Evolutionary conservation across 37 sponge, comb jelly and placozoan species (phyloP).

Genomic region (Eunapius fragilis): DNA sequence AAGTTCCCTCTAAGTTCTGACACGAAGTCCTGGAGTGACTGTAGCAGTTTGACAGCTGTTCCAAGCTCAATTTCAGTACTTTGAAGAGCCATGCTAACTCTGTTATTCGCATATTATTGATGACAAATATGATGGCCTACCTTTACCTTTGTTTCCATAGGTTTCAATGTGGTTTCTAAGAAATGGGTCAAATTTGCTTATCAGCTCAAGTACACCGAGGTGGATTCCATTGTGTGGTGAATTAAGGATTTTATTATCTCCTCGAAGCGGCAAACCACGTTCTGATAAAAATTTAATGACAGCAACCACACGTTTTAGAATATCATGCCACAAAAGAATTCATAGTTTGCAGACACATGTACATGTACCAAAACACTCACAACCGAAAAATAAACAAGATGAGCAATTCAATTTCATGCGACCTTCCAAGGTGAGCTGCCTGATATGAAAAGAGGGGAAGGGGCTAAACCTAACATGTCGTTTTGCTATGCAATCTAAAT

Average conservation of each 20-base stretch:
- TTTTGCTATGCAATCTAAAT: too few relatives aligned
- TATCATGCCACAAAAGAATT: slow-evolving; percentile 11
- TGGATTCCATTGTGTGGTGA: slow-evolving; percentile 29
- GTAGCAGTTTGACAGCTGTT: slow-evolving; percentile 22
- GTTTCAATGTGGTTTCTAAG: slow-evolving; percentile 11
- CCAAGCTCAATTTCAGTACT: slow-evolving; percentile 15
- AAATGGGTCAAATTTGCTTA: slow-evolving; percentile 36
- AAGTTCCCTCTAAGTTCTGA: slow-evolving; percentile 2
- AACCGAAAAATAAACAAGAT: too few relatives aligned
- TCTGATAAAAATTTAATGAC: slow-evolving; percentile 7
- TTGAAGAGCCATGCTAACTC: slow-evolving; percentile 9
- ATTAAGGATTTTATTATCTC: slow-evolving; percentile 17
- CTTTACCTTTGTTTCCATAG: slow-evolving; percentile 30
- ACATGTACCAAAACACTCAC: too few relatives aligned
- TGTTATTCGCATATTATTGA: slow-evolving; percentile 35
- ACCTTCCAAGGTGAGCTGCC: too few relatives aligned
- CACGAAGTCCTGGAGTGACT: slow-evolving; percentile 9
- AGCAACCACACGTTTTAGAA: slow-evolving; percentile 28
- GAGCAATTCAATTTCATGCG: too few relatives aligned
- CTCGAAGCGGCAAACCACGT: slow-evolving; percentile 26
- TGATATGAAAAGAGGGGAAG: too few relatives aligned
- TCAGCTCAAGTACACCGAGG: slow-evolving; percentile 35
- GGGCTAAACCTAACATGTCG: too few relatives aligned
- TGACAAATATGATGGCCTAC: slow-evolving; percentile 34
- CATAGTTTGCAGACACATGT: too few relatives aligned